Evolutionary conservation across 2,113 vertebrate genomes (phyloP), one percentile per base, ranked within the genome.

Genomic region (Oryctolagus cuniculus): DNA sequence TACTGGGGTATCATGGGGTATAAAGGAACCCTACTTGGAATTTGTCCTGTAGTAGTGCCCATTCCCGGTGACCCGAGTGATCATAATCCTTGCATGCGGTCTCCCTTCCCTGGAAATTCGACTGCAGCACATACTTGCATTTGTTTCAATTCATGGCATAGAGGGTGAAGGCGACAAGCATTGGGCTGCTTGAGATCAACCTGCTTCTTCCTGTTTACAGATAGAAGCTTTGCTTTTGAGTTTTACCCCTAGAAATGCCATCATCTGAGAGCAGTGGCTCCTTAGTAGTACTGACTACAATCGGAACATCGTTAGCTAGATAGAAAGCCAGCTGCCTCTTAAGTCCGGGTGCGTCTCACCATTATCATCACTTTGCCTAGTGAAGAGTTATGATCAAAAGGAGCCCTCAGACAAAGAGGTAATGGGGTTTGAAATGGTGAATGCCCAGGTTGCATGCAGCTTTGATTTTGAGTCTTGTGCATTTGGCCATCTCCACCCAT

Each of bases 221-320:
- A 77, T 51, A 13, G 21, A n/a, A 53, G 17, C 6, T 91, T 93
- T 92, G 66, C 53, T 85, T 94, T 64, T 36, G 51, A 63, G 49
- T 69, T 73, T 58, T 15, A 77, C 67, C 66, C 51, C 58, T 25
- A 94, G 69, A 80, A 96, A 93, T 91, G 19, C 31, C 51, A 75
- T 89, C 31, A 79, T 67, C 1, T 2, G 34, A 6, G 10, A 82
- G 92, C 64, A 80, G 55, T n/a, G 13, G 44, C 5, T 79, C 34
- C 69, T 92, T 74, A 64, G 69, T 78, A 93, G 11, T 44, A 13
- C n/a, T 67, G 13, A 49, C 82, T 96, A 91, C 95, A 96, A 93
- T 44, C 78, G 77, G 95, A 97, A 97, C 97, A 93, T 70, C 78
- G 93, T 96, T 96, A 96, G 16, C 31, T 34, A 95, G 80, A 91